Base-by-base conservation (phyloP, 2,797 vertebrate species). In the Ciconia nigra region DNA sequence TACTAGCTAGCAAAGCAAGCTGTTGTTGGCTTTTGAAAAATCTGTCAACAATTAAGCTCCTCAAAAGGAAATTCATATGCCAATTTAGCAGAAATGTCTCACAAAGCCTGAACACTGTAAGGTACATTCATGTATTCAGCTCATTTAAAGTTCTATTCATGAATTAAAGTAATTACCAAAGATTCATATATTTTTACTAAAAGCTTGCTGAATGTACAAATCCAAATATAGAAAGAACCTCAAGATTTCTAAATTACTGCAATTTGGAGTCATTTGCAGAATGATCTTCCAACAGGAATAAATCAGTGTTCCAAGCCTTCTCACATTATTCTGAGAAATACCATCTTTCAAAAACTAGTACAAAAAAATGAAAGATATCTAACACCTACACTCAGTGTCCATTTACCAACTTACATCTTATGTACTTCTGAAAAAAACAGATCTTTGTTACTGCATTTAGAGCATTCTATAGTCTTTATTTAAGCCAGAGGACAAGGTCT, bases 41-140 rank as follows among this genome's bases (percentile, higher is more conserved):
- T 96, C 81, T 96, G 97, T 94, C 95, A 96, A 96, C 93, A 96
- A 97, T 95, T 96, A 97, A 93, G 89, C 89, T 96, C 95, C 96
- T 97, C 94, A 96, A 96, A 97, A 91, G 72, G 65, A 97, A 96
- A 96, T 94, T 97, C 87, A 82, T 89, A 97, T 92, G 93, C 87
- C 17, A 47, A 93, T 97, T 97, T 93, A 90, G 79, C 66, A 95
- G 82, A 97, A 97, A 96, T 33, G 51, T 78, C 76, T 91, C 87
- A 89, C 82, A 85, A 94, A 96, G 90, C 61, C 74, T 85, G 79
- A 94, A 91, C 46, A 59, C 58, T 93, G 39, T 59, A 94, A 94
- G 95, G 94, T 96, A 97, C 84, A 88, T 94, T 95, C 92, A 76
- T 42, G 37, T 86, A 79, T 88, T 96, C 78, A 87, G 51, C 66